phyloP scores from a whole-genome alignment of 2,797 vertebrate genomes.

The Sebastes glaucus region DNA sequence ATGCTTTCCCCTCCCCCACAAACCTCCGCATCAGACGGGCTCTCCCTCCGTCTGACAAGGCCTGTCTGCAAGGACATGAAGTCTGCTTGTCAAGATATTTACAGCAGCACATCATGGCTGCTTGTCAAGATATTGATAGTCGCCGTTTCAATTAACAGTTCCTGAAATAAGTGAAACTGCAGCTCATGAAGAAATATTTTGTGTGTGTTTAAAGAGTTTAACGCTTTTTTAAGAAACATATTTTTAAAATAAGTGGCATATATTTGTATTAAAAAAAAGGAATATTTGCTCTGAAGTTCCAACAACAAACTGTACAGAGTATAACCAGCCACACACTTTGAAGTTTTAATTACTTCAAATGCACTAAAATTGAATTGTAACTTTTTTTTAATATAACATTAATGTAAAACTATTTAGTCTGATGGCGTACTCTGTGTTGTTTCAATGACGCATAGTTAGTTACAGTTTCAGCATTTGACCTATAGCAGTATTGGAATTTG shows the following conservation, averaged over 20 bases:
- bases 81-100: conserved; percentile 70
- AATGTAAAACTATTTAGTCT: background rate
- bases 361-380: background rate
- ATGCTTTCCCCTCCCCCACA: conserved; percentile 64
- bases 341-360: background rate
- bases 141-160: conserved; percentile 16
- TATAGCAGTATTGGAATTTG: background rate
- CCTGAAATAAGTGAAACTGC: conserved; percentile 4
- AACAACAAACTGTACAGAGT: too few species aligned
- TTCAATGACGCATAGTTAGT: background rate
- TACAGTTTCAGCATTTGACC: background rate
- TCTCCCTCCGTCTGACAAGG: conserved; percentile 43
- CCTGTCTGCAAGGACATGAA: conserved; percentile 65
- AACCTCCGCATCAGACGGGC: conserved; percentile 46
- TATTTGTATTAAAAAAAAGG: background rate
- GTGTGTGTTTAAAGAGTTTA: background rate
- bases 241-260: background rate
- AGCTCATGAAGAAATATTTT: background rate
- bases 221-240: background rate
- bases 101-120: conserved; percentile 59
- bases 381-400: background rate
- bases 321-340: background rate
- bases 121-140: conserved; percentile 42
- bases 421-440: background rate
- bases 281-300: background rate